phyloP scores from a whole-genome alignment of 2,888 invertebrate species.

The Calephelis perditalis region DNA sequence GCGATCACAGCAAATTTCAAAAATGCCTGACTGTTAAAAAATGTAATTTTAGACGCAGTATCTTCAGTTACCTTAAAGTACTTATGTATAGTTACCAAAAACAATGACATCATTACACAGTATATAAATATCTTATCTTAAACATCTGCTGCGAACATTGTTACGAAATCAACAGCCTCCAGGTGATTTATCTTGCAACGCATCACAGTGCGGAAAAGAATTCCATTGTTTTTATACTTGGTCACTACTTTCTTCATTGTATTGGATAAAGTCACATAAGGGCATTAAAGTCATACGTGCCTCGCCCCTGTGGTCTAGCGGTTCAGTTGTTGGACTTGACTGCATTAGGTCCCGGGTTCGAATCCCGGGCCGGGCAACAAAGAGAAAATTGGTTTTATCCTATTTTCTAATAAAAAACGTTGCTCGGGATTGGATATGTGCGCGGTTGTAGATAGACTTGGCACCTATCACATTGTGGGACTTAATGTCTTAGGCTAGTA shows the following conservation, averaged over 20 bases:
- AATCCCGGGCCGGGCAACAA: too few relatives aligned
- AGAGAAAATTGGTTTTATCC: too few relatives aligned
- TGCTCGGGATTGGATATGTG: too few relatives aligned
- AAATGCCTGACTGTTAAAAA: not conserved
- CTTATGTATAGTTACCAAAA: constrained; percentile 10
- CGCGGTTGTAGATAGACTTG: too few relatives aligned
- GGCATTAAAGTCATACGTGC: constrained; percentile 28
- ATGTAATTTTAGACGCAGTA: not conserved
- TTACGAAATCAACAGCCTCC: constrained; percentile 6
- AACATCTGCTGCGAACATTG: not conserved
- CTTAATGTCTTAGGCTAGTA: too few relatives aligned
- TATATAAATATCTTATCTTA: constrained; percentile 20
- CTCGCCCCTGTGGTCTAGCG: too few relatives aligned
- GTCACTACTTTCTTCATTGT: constrained; percentile 57
- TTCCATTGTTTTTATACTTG: constrained; percentile 53
- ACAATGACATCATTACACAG: constrained; percentile 22
- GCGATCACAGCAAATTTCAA: not conserved
- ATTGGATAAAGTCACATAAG: constrained; percentile 41
- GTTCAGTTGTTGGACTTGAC: too few relatives aligned
- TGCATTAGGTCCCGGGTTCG: too few relatives aligned
- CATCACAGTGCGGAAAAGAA: constrained; percentile 43
- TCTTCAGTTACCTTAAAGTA: constrained; percentile 1
- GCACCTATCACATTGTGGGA: too few relatives aligned
- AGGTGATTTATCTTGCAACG: constrained; percentile 33
- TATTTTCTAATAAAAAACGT: too few relatives aligned